phyloP scores from a whole-genome alignment of 2,888 invertebrate species.

The Ochropacha duplaris region DNA sequence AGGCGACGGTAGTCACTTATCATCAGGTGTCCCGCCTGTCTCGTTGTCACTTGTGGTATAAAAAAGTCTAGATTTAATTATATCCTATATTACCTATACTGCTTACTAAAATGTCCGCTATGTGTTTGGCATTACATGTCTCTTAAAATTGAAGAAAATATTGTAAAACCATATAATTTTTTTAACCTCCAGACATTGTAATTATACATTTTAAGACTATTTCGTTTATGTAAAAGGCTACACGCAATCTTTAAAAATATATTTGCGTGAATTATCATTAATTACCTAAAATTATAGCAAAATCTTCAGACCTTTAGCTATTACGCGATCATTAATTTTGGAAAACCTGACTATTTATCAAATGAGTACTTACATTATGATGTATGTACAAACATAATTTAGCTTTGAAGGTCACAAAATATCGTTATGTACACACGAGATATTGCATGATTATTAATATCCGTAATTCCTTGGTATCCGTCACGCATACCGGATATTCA shows the following conservation, averaged over 20 bases:
- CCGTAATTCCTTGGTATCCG: neutral
- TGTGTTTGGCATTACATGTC: too few relatives aligned
- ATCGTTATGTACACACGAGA: neutral
- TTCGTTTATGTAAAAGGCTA: neutral
- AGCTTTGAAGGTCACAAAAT: neutral
- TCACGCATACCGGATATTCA: conserved; percentile 35
- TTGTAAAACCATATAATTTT: too few relatives aligned
- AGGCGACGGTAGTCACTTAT: too few relatives aligned
- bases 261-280: neutral
- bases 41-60: too few relatives aligned
- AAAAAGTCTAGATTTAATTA: too few relatives aligned
- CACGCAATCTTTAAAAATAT: too few relatives aligned
- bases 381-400: neutral
- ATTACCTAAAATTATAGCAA: neutral
- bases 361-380: neutral
- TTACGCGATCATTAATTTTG: neutral
- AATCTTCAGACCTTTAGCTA: neutral
- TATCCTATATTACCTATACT: too few relatives aligned
- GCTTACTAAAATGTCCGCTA: too few relatives aligned
- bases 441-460: neutral
- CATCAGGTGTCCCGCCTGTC: too few relatives aligned
- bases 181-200: too few relatives aligned
- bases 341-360: neutral
- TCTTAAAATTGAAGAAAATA: too few relatives aligned
- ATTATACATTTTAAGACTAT: too few relatives aligned